A percentile compares a stretch with the other conserved stretches of the same genome.
These are phyloP conservation scores for Crypturellus tataupa DNA, from an alignment of 2,797 vertebrate genomes.

Conservation along the genomic window DNA sequence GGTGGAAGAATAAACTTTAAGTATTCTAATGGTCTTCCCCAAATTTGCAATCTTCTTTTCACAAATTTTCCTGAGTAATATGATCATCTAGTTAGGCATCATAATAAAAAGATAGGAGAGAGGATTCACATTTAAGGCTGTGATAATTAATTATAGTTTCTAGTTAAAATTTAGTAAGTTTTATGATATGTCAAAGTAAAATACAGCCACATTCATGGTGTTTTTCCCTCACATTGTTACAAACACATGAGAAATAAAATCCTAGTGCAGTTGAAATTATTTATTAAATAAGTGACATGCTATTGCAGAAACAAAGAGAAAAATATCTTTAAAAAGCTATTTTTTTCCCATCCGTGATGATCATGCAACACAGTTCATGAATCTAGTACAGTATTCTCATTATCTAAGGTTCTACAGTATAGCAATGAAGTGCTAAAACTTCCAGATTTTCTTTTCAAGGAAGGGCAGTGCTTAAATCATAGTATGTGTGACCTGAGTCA, in stretches of 20 bases:
- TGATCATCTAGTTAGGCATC: not conserved
- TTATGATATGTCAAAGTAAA: not conserved
- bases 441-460: not conserved
- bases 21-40: not conserved
- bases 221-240: not conserved
- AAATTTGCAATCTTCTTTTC: not conserved
- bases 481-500: not conserved
- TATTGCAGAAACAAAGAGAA: too few species aligned
- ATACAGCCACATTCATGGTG: accelerated
- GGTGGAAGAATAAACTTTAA: not conserved
- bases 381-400: not conserved
- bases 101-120: not conserved
- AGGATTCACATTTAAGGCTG: not conserved
- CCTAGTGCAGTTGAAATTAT: not conserved
- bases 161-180: not conserved
- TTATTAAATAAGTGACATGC: too few species aligned
- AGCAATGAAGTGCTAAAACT: not conserved
- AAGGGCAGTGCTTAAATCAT: not conserved
- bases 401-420: not conserved
- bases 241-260: not conserved
- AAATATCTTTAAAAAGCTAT: not conserved
- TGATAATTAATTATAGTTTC: not conserved
- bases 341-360: not conserved
- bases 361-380: not conserved
- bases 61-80: not conserved